These are phyloP conservation scores for Pheosia gnoma DNA, from an alignment of 2,888 invertebrate species.

Conservation along the genomic window DNA sequence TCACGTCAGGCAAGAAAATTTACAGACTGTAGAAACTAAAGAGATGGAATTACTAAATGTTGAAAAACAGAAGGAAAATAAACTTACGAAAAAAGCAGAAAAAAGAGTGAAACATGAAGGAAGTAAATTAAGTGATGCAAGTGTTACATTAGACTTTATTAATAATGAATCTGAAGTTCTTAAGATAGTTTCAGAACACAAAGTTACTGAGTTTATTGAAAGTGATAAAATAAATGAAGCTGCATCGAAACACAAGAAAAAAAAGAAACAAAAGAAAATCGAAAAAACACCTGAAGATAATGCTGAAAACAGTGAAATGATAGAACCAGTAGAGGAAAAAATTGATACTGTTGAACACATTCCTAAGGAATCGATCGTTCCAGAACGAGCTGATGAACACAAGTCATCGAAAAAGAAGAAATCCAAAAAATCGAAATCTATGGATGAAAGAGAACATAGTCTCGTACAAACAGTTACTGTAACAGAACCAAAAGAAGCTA, in stretches of 20 bases:
- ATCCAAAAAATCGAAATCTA: slow-evolving; percentile 28
- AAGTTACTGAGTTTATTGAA: neutral
- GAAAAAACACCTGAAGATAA: slow-evolving; percentile 40
- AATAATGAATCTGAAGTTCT: slow-evolving; percentile 14
- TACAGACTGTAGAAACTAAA: slow-evolving; percentile 4
- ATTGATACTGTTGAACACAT: slow-evolving; percentile 38
- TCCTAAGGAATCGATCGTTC: slow-evolving; percentile 35
- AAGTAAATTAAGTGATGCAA: slow-evolving; percentile 14
- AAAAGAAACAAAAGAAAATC: slow-evolving; percentile 56
- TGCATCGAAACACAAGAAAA: slow-evolving; percentile 50
- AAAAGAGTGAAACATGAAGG: slow-evolving; percentile 9
- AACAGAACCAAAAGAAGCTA: slow-evolving; percentile 15
- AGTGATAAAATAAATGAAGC: slow-evolving; percentile 16
- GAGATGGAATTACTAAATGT: slow-evolving; percentile 8
- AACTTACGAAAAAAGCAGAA: slow-evolving; percentile 8
- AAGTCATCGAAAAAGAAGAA: slow-evolving; percentile 37
- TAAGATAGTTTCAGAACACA: slow-evolving; percentile 2
- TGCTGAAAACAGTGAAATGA: slow-evolving; percentile 35
- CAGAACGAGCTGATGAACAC: slow-evolving; percentile 47
- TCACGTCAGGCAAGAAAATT: slow-evolving; percentile 1
- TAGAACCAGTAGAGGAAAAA: slow-evolving; percentile 31
- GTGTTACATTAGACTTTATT: slow-evolving; percentile 16
- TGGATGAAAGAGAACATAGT: slow-evolving; percentile 17
- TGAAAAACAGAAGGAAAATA: neutral
- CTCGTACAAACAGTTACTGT: slow-evolving; percentile 5